Percentiles rank a stretch among this genome's conserved stretches.
Evolutionary conservation across 2,888 invertebrate genomes (phyloP).

Genomic region (Neocrepidodera transversa): DNA sequence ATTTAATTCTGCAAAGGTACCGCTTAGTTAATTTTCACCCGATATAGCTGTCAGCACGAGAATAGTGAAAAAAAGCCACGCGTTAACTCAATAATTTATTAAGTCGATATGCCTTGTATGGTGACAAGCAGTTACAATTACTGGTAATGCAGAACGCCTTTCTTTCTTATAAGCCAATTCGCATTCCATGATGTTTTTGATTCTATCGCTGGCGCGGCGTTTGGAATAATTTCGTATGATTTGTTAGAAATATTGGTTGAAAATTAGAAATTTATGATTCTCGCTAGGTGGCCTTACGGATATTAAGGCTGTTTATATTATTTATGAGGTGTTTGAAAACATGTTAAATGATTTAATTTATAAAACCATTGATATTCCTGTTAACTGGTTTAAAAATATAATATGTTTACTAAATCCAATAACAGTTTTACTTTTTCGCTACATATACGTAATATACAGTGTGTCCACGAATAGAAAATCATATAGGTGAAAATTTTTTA

Average conservation of each 20-base stretch:
- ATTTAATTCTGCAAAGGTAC: slow-evolving; percentile 24
- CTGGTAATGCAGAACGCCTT: slow-evolving; percentile 44
- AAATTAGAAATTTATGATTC: slow-evolving; percentile 6
- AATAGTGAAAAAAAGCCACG: slow-evolving; percentile 48
- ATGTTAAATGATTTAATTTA: neutral
- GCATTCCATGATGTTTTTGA: slow-evolving; percentile 34
- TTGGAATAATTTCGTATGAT: slow-evolving; percentile 15
- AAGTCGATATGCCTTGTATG: slow-evolving; percentile 49
- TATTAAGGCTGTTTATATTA: neutral
- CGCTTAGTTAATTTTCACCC: slow-evolving; percentile 33
- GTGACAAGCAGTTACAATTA: slow-evolving; percentile 48
- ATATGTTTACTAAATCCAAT: too few species aligned
- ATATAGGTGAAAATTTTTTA: too few species aligned
- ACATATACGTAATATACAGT: too few species aligned
- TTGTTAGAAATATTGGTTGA: slow-evolving; percentile 8
- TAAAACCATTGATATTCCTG: neutral
- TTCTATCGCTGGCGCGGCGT: slow-evolving; percentile 27
- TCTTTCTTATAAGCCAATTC: slow-evolving; percentile 35
- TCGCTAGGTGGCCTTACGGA: slow-evolving; percentile 1
- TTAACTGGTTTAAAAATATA: too few species aligned
- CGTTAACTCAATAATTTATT: slow-evolving; percentile 51
- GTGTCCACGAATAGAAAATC: too few species aligned
- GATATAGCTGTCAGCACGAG: slow-evolving; percentile 44
- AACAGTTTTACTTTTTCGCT: too few species aligned
- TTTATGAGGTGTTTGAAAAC: neutral